Evolutionary conservation across 2,113 vertebrate species (phyloP), one percentile per base, ranked within the genome.

Genomic region (Pseudorasbora parva): DNA sequence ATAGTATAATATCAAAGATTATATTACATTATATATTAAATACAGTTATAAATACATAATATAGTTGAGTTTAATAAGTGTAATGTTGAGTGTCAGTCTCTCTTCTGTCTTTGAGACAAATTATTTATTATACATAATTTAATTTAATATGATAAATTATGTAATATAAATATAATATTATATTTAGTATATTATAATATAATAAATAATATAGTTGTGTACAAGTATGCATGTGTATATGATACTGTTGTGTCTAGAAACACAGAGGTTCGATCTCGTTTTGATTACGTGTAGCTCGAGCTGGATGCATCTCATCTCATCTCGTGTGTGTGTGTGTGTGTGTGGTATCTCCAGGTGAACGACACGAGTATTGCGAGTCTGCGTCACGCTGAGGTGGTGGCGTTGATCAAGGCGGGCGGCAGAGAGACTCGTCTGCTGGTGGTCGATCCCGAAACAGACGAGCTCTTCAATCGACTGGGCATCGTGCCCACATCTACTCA

Each of bases 361-460:
- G 95, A 94, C 23, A 91, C 94, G 8, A 97, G 94, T 0, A 92
- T 97, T 30, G 94, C 95, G 47, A 94, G 94, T 0, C 91, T 97
- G 91, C 94, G 93, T 85, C 98, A 99, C 47, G 93, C 96, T 0
- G 96, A 98, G 88, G 97, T 99, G 0, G 97, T 99, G 73, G 92
- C 94, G 5, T 91, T 96, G 76, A 98, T 99, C 79, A 95, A 94
- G 86, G 86, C 93, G 0, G 89, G 88, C 71, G 95, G 96, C 1
- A 88, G 82, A 0, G 94, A 97, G 87, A 95, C 96, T 27, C 87
- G 86, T 87, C 93, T 99, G 3, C 93, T 99, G 30, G 95, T 99
- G 90, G 97, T 98, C 17, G 96, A 99, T 89, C 95, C 93, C 0
- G 96, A 97, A 43, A 96, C 97, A 0, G 97, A 99, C 0, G 92